Percentiles rank a stretch among this genome's conserved stretches.
Evolutionary conservation across 2,113 vertebrate species (phyloP).

Genomic region (Pseudopipra pipra): DNA sequence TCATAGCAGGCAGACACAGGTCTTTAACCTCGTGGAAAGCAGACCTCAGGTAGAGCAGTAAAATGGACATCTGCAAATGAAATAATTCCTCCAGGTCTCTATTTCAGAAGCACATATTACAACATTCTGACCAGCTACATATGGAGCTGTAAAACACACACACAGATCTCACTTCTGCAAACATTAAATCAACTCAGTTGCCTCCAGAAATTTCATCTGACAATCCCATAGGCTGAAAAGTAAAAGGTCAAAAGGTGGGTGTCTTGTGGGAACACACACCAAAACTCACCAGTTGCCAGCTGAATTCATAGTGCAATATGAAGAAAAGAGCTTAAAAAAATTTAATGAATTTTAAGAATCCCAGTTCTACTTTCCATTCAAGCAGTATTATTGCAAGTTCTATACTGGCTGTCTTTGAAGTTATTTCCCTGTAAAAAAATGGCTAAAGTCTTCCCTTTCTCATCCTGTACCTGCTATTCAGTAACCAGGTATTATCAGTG

Average conservation of each 20-base stretch:
- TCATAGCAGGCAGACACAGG: background rate
- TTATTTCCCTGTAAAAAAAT: background rate
- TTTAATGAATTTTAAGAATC: background rate
- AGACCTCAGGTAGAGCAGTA: background rate
- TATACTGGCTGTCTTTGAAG: background rate
- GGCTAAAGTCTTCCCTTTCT: background rate
- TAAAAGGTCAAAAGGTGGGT: background rate
- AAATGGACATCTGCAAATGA: background rate
- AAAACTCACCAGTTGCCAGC: background rate
- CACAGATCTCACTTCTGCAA: background rate
- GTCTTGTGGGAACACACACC: background rate
- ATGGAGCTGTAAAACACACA: background rate
- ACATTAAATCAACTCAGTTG: accelerated
- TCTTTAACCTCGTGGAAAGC: background rate
- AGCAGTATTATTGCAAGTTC: background rate
- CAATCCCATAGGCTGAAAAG: background rate
- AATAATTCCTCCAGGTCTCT: background rate
- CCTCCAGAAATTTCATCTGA: background rate
- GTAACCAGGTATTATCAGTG: background rate
- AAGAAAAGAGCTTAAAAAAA: background rate
- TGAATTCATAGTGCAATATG: background rate
- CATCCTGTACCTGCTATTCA: background rate
- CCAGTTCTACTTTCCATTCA: background rate
- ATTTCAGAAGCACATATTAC: background rate
- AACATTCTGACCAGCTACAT: background rate